Evolutionary conservation across 2,797 vertebrate genomes (phyloP).

Genomic region (Oreonectes daqikongensis): DNA sequence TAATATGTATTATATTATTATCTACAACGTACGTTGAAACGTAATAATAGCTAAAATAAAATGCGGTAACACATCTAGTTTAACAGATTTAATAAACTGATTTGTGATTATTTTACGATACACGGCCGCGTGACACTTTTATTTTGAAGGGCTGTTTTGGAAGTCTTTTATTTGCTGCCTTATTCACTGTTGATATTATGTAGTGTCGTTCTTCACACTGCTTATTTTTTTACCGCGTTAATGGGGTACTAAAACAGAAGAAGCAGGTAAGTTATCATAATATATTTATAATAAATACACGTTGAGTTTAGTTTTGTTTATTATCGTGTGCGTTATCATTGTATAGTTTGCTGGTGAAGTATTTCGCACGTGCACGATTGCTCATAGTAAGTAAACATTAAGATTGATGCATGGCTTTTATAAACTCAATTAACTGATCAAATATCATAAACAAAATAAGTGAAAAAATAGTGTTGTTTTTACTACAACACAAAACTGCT

Average conservation of each 20-base stretch:
- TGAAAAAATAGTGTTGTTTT: background rate
- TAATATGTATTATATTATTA: no score
- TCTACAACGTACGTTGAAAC: no score
- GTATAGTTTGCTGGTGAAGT: background rate
- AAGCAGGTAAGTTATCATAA: slow-evolving; percentile 15
- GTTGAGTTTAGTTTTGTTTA: no score
- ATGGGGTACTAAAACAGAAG: background rate
- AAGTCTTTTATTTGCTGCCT: background rate
- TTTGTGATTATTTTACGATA: no score
- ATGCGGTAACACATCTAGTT: no score
- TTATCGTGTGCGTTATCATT: background rate
- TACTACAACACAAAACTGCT: background rate
- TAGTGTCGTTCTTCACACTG: background rate
- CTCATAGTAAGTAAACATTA: background rate
- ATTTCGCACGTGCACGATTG: background rate
- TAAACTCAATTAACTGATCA: background rate
- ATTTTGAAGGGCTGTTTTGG: background rate
- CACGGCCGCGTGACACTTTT: no score
- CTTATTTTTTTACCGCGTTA: slow-evolving; percentile 2
- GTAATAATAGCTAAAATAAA: no score
- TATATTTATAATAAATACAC: no score
- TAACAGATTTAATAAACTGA: no score
- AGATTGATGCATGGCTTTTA: background rate
- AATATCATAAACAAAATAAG: background rate
- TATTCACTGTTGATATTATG: background rate